phyloP scores from a whole-genome alignment of 2,888 invertebrate genomes.

The Caenorhabditis doughertyi region DNA sequence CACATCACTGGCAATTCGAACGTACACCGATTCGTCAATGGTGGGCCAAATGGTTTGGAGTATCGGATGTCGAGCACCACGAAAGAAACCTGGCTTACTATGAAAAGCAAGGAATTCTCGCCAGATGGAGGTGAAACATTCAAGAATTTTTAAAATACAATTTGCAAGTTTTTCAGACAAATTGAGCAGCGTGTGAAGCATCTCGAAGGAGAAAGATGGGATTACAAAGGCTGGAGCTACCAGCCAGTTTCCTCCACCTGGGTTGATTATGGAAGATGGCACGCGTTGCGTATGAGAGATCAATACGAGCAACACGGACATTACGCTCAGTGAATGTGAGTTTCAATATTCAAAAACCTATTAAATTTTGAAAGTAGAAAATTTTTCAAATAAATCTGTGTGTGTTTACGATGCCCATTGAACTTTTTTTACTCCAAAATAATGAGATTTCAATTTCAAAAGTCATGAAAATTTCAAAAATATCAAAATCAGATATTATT shows the following conservation, averaged over 20 bases:
- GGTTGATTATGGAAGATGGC: slow-evolving; percentile 79
- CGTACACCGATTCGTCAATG: slow-evolving; percentile 79
- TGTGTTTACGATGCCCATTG: too few species aligned
- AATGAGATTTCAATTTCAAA: neutral
- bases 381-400: neutral
- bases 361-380: neutral
- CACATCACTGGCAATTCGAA: slow-evolving; percentile 82
- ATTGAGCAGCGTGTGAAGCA: slow-evolving; percentile 80
- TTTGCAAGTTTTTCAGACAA: slow-evolving; percentile 62
- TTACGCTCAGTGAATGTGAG: slow-evolving; percentile 71
- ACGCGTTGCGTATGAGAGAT: slow-evolving; percentile 74
- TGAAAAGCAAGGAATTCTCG: slow-evolving; percentile 77
- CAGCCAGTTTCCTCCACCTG: slow-evolving; percentile 80
- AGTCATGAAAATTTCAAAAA: too few species aligned
- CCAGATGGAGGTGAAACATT: slow-evolving; percentile 76
- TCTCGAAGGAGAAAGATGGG: slow-evolving; percentile 80
- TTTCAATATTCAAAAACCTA: neutral
- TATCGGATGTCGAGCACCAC: slow-evolving; percentile 72
- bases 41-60: slow-evolving; percentile 78
- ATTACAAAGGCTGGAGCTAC: slow-evolving; percentile 81
- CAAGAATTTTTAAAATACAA: neutral
- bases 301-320: slow-evolving; percentile 79
- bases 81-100: slow-evolving; percentile 79
- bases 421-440: too few species aligned
- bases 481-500: too few species aligned